Evolutionary conservation across 2,888 invertebrate species (phyloP).

Genomic region (Scaptomyza reducta): DNA sequence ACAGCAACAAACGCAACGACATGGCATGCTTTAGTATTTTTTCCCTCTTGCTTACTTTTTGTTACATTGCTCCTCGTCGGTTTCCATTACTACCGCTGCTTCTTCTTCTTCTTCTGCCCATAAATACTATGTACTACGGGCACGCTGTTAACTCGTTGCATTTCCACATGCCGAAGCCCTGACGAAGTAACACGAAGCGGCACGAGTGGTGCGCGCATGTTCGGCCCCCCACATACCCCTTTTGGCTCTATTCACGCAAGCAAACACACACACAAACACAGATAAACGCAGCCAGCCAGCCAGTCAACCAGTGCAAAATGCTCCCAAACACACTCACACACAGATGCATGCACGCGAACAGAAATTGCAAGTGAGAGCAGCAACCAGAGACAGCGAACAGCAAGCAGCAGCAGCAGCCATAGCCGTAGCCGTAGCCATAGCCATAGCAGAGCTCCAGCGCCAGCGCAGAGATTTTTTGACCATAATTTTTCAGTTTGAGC

Average conservation of each 20-base stretch:
- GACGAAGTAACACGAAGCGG: conserved; percentile 54
- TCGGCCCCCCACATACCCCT: conserved; percentile 36
- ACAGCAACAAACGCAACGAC: conserved; percentile 51
- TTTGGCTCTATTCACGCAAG: conserved; percentile 13
- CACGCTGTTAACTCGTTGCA: conserved; percentile 61
- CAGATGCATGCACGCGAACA: conserved; percentile 19
- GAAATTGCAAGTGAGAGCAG: conserved; percentile 65
- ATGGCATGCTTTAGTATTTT: conserved; percentile 69
- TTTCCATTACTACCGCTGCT: conserved; percentile 60
- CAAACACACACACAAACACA: background rate
- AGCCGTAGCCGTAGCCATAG: conserved; percentile 8
- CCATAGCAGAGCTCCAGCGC: conserved; percentile 57
- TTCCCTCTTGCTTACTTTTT: conserved; percentile 32
- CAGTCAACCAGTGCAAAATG: conserved; percentile 63
- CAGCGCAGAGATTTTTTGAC: conserved; percentile 76
- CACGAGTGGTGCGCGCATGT: conserved; percentile 73
- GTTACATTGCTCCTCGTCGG: conserved; percentile 42
- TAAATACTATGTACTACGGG: conserved; percentile 70
- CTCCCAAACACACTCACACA: conserved; percentile 39
- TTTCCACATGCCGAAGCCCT: conserved; percentile 53
- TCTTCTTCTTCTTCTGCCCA: conserved; percentile 60
- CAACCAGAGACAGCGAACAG: conserved; percentile 12
- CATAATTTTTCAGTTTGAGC: conserved; percentile 77
- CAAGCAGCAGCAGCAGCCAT: conserved; percentile 11
- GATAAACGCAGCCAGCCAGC: conserved; percentile 31